Evolutionary conservation across 2,888 invertebrate genomes (phyloP).

Genomic region (Theodoxus fluviatilis): DNA sequence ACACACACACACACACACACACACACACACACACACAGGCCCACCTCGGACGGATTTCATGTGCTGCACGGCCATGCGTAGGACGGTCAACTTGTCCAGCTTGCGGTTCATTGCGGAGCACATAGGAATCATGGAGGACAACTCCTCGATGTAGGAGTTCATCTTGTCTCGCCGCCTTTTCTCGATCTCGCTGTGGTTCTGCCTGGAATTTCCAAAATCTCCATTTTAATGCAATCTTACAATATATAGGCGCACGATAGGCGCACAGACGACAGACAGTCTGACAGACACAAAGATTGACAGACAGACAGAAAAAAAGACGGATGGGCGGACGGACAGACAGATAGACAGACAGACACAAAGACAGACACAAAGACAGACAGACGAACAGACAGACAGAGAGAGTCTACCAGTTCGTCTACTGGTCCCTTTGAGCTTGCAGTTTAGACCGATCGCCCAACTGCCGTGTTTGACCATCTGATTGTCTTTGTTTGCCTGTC

Average conservation of each 20-base stretch:
- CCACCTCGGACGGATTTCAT: conserved; percentile 75
- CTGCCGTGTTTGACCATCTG: too few relatives aligned
- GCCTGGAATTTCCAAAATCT: conserved; percentile 69
- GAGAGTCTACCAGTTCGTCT: too few relatives aligned
- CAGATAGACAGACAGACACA: conserved; percentile 1
- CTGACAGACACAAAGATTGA: background rate
- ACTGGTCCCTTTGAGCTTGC: too few relatives aligned
- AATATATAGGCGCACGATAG: background rate
- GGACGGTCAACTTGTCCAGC: conserved; percentile 86
- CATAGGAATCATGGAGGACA: conserved; percentile 90
- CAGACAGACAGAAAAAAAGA: background rate
- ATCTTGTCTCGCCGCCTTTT: conserved; percentile 93
- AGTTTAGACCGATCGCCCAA: too few relatives aligned
- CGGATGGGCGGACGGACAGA: background rate
- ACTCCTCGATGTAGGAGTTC: conserved; percentile 91
- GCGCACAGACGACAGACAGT: background rate
- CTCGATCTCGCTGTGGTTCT: conserved; percentile 96
- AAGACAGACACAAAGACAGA: background rate
- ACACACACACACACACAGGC: conserved; percentile 24
- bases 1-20: conserved; percentile 12
- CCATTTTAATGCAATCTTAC: background rate
- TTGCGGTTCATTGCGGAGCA: conserved; percentile 92
- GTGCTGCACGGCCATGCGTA: conserved; percentile 93
- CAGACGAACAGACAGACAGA: background rate
- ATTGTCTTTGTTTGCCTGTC: too few relatives aligned